Evolutionary conservation across 2,113 vertebrate species (phyloP), one percentile per base, ranked within the genome.

Genomic region (Scytalopus superciliaris): DNA sequence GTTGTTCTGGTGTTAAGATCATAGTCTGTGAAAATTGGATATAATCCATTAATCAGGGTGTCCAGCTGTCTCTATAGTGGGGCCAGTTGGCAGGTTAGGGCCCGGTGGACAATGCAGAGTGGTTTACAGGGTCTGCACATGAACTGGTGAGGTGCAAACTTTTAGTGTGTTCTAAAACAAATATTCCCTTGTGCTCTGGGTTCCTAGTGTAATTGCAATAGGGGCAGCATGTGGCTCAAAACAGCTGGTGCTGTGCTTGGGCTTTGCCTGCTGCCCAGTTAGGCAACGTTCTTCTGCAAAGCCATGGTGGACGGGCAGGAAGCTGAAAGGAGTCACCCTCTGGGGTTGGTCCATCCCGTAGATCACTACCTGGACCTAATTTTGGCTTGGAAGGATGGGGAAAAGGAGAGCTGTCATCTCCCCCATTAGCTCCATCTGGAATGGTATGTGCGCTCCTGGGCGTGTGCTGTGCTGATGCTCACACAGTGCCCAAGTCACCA

Each of bases 51-150:
- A 30, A 35, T 63, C 10, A 19, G 21, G 7, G 8, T 70, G 45
- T 31, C 64, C 75, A 78, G 1, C 63, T 77, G 39, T 40, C 39
- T 49, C 10, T 3, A 40, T 21, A 3, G 5, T 66, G n/a, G 23
- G n/a, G 19, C 8, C 22, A 10, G 23, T 40, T 84, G 68, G 42
- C 84, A 67, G 47, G 10, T 75, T 59, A 45, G 27, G 33, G 22
- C 52, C 56, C 35, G 39, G 37, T 74, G 53, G 47, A n/a, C 19
- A 21, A 60, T 35, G 44, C 0, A n/a, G 47, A 74, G 28, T 0
- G 12, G 7, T 56, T 56, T 2, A 0, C 3, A 18, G 21, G 17
- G 14, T 92, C 50, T 1, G 1, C 16, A 37, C 1, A 0, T 19
- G 28, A 9, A 2, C 31, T 40, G 14, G 9, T 63, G 70, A 35